Conservation (phyloP, 1,140 invertebrate genomes). For the Musca domestica region DNA sequence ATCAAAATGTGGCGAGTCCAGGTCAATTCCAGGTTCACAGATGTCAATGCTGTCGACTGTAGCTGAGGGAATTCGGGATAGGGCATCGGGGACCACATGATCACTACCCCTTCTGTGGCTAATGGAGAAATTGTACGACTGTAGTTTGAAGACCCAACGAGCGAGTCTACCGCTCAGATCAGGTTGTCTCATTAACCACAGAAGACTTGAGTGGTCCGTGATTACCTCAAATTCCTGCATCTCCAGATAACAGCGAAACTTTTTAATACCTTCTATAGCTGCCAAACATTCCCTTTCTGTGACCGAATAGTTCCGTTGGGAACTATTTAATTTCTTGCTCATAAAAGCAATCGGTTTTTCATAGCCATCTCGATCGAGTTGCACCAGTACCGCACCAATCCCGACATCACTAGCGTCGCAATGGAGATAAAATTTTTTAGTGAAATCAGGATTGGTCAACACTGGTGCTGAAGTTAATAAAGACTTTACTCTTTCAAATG, state of each 20-base stretch:
- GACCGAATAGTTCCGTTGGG: neutral
- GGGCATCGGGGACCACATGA: neutral
- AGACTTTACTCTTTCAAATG: too few relatives aligned
- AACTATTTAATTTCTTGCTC: neutral
- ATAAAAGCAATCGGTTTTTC: too few relatives aligned
- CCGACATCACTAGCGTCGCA: too few relatives aligned
- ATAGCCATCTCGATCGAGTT: too few relatives aligned
- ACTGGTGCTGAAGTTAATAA: too few relatives aligned
- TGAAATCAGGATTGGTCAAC: too few relatives aligned
- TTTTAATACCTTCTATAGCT: too few relatives aligned
- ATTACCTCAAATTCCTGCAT: neutral
- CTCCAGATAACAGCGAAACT: too few relatives aligned
- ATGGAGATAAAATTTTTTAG: too few relatives aligned
- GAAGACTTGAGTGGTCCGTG: too few relatives aligned
- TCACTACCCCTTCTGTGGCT: neutral
- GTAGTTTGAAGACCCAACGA: neutral
- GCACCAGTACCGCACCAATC: too few relatives aligned
- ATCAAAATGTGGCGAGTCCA: conserved; percentile 1
- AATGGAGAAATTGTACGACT: neutral
- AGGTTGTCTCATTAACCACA: neutral
- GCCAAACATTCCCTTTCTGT: neutral
- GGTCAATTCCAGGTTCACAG: neutral
- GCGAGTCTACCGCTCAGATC: too few relatives aligned
- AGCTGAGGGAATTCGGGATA: neutral
- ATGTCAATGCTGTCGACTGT: neutral